Conservation (phyloP, 2,888 invertebrate genomes). For the Labia minor region DNA sequence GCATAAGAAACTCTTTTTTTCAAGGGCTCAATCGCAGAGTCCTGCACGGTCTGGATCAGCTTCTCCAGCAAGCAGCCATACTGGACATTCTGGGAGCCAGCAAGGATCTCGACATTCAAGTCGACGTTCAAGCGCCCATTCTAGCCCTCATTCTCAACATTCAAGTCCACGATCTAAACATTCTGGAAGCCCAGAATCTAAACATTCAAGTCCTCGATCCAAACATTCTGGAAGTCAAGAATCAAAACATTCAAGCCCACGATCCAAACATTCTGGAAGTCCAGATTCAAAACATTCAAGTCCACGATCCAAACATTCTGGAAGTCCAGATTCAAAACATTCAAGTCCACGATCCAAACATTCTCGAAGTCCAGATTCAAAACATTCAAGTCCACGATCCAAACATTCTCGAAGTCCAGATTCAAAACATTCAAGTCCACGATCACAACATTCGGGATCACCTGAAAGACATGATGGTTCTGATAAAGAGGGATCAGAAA, state of each 20-base stretch:
- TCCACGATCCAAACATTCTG: not conserved
- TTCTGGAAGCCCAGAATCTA: not conserved
- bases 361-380: not conserved
- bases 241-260: not conserved
- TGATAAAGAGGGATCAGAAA: constrained; percentile 21
- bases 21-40: not conserved
- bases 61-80: constrained; percentile 36
- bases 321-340: not conserved
- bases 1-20: too few relatives aligned
- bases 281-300: not conserved
- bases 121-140: not conserved
- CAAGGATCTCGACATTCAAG: constrained; percentile 35
- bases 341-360: not conserved
- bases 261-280: not conserved
- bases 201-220: not conserved
- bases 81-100: constrained; percentile 37
- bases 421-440: constrained; percentile 17
- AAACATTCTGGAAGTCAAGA: not conserved
- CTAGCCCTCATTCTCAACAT: not conserved
- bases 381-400: constrained; percentile 13
- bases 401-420: constrained; percentile 18
- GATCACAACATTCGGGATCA: constrained; percentile 16
- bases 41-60: constrained; percentile 34
- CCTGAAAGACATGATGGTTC: constrained; percentile 1
- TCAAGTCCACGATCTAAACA: constrained; percentile 20